These are phyloP conservation scores for Crotalus horridus DNA, from an alignment of 2,113 vertebrate species.

Conservation along the genomic window DNA sequence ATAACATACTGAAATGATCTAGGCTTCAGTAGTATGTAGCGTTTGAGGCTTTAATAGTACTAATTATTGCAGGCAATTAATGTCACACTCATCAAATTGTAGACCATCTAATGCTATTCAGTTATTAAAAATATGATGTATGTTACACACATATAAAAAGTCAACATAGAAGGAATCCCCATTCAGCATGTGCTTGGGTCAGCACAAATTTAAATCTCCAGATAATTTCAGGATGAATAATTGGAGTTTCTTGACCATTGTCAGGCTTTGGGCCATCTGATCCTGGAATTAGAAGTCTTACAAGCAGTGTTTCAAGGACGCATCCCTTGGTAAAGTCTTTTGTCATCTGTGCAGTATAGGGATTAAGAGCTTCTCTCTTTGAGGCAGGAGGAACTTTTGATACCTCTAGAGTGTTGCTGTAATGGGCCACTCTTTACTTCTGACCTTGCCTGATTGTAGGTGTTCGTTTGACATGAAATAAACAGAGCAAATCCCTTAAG, in stretches of 20 bases:
- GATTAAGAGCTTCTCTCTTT: neutral
- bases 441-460: neutral
- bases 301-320: neutral
- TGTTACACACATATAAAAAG: neutral
- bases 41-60: neutral
- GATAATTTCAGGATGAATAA: neutral
- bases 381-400: neutral
- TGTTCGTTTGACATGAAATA: neutral
- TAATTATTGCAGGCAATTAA: neutral
- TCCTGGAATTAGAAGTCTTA: neutral
- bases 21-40: neutral
- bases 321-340: neutral
- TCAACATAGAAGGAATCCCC: neutral
- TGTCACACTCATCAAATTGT: neutral
- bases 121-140: neutral
- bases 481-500: neutral
- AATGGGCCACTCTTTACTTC: neutral
- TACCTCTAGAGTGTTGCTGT: neutral
- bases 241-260: neutral
- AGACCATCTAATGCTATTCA: neutral
- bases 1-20: neutral
- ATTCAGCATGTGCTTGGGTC: neutral
- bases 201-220: neutral
- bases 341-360: neutral
- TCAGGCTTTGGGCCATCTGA: neutral